These are phyloP conservation scores for Cichlasoma orientale DNA, from an alignment of 2,797 vertebrate genomes.

Conservation along the genomic window DNA sequence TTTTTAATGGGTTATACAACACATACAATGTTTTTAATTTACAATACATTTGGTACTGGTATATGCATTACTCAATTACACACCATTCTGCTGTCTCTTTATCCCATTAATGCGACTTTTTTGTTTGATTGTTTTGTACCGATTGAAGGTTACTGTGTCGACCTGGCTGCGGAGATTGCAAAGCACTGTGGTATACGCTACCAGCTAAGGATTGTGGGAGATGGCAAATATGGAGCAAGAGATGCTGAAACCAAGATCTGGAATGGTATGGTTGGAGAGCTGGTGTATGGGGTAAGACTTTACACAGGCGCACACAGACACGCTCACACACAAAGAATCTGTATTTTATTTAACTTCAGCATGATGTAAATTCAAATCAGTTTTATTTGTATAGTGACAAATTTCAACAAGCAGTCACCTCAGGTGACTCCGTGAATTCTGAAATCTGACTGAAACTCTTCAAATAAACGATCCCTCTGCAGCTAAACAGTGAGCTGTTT, in stretches of 20 bases:
- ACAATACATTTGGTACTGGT: background rate
- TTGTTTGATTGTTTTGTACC: background rate
- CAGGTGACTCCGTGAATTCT: no score
- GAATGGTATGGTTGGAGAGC: conserved; percentile 99
- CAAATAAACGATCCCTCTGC: no score
- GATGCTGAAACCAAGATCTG: conserved; percentile 98
- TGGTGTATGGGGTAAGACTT: conserved; percentile 95
- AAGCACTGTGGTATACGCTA: conserved; percentile 98
- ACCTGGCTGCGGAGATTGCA: conserved; percentile 95
- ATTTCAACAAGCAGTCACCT: no score
- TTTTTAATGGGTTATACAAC: background rate
- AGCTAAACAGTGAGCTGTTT: no score
- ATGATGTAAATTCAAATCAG: no score
- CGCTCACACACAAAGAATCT: no score
- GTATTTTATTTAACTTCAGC: background rate
- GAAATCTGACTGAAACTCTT: no score
- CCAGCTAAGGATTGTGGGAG: conserved; percentile 94
- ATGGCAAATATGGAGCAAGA: conserved; percentile 97
- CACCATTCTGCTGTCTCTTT: background rate
- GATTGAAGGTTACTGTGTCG: conserved; percentile 88
- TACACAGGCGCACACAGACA: background rate
- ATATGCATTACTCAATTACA: background rate
- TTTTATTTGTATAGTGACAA: no score
- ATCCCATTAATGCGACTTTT: background rate
- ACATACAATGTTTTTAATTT: background rate